Base-by-base conservation (phyloP, 53 echinoderm and acorn worm genomes). In the Hippasteria phrygiana region DNA sequence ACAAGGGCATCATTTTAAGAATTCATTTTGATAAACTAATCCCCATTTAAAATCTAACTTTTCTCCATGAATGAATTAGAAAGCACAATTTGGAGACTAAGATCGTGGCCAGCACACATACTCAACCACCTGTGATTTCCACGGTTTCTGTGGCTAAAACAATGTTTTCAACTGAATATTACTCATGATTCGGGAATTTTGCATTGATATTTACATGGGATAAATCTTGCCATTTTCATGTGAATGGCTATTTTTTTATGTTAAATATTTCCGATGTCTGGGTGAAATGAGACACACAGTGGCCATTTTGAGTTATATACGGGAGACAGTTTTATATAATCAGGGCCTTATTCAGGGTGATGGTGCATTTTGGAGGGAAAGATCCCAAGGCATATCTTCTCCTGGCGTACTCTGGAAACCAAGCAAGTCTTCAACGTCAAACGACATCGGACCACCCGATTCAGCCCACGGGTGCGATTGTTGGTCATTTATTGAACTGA, bases 381-480 rank as follows among this genome's bases (percentile, higher is more conserved):
- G 54, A 28, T 93, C 93, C 89, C 89, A 89, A 17, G 79, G 87
- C 74, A 86, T 75, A 46, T 64, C 88, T 2, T 69, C 69, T 11
- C 47, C 77, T 1, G 92, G 70, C 55, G 90, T 32, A 65, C 90
- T 88, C 1, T 64, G 82, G 77, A 91, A 91, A 65, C 93, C 93
- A 31, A 96, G 78, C 31, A 95, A 88, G 64, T 96, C 94, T 7
- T 93, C 93, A 35, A 95, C 88, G 47, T 84, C 91, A 33, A 91
- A 92, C 13, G 90, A 80, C 3, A 88, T 90, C 12, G 88, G 65
- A 39, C 77, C 88, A 34, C 90, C 73, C 24, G 88, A 45, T 54
- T 97, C 98, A 5, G 98, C 98, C 98, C 98, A 97, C 5, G 98
- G 98, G 69, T 97, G 98, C 31, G 93, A 77, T 24, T 90, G 67